Conservation (phyloP, 1,140 invertebrate genomes). For the Drosophila nasuta region DNA sequence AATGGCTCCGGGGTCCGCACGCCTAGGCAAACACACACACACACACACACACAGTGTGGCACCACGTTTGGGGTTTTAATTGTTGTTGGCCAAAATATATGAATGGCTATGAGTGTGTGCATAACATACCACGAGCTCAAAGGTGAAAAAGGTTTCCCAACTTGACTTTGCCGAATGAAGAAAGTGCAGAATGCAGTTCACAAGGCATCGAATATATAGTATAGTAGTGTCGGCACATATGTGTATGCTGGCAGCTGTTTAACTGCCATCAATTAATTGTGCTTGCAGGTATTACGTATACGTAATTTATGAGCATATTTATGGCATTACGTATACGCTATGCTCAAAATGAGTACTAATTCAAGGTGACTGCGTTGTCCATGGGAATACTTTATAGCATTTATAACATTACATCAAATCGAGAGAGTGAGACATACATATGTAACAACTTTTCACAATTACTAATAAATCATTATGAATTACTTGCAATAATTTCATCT, state of each 20-base stretch:
- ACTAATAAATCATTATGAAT: background rate
- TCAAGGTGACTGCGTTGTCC: background rate
- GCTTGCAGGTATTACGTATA: conserved; percentile 61
- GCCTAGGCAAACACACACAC: conserved; percentile 72
- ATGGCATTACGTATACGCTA: conserved; percentile 39
- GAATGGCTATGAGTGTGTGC: conserved; percentile 20
- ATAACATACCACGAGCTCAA: conserved; percentile 24
- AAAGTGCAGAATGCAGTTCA: conserved; percentile 43
- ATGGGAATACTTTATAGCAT: background rate
- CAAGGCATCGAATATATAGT: conserved; percentile 3
- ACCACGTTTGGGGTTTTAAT: conserved; percentile 69
- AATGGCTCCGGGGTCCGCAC: conserved; percentile 68
- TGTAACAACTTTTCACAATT: background rate
- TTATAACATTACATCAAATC: background rate
- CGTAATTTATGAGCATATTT: conserved; percentile 52
- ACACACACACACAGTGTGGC: conserved; percentile 68
- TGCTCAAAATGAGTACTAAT: conserved; percentile 3
- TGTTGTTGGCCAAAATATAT: conserved; percentile 75
- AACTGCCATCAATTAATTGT: conserved; percentile 55
- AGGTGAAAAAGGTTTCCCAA: conserved; percentile 42
- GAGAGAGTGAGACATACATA: background rate
- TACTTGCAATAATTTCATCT: background rate
- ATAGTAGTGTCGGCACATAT: background rate
- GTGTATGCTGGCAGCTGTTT: conserved; percentile 28
- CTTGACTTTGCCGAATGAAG: conserved; percentile 58